Base-by-base conservation (phyloP, 2,888 invertebrate genomes). In the Eumacrocentrus americanus region DNA sequence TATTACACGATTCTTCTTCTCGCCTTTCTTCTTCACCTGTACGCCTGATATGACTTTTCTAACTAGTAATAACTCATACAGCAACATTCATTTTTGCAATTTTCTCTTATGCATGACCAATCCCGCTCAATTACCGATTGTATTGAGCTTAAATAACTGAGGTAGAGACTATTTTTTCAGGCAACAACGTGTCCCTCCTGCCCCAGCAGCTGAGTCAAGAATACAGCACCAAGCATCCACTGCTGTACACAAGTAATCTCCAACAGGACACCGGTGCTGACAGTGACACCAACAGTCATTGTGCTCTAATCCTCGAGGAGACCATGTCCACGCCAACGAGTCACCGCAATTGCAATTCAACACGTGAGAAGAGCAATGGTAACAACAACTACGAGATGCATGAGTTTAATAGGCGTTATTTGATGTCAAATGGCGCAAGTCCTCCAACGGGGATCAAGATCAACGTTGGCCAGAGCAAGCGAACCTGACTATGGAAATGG, bases 361-460 rank as follows among this genome's bases (percentile, higher is more conserved):
- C 71, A 18, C 79, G 81, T 34, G 87, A 87, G 64, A 88, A 88
- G 78, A 87, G 87, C 62, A 90, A 89, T 81, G 89, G 89, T 53
- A 90, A 90, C 81, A 91, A 90, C 81, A 91, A 90, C 76, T 91
- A 90, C 81, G 91, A 91, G 80, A 86, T 91, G 86, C 86, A 89
- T 51, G 91, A 91, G 81, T 85, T 91, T 73, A 88, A 84, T 59
- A 69, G 79, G 48, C 70, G 78, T 61, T 65, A 81, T 66, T 67
- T 80, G 66, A 67, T 78, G 60, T 75, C 78, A 59, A 79, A 76
- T 58, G 76, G 77, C 16, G 70, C 71, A 25, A 74, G 74, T 60
- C 76, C 76, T 81, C 68, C 81, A 82, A 62, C 84, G 81, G 68
- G 84, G 80, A 72, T 84, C 82, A 80, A 81, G 81, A 74, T 83